These are phyloP conservation scores for Rapana venosa DNA, from an alignment of 2,888 invertebrate species.

Conservation along the genomic window DNA sequence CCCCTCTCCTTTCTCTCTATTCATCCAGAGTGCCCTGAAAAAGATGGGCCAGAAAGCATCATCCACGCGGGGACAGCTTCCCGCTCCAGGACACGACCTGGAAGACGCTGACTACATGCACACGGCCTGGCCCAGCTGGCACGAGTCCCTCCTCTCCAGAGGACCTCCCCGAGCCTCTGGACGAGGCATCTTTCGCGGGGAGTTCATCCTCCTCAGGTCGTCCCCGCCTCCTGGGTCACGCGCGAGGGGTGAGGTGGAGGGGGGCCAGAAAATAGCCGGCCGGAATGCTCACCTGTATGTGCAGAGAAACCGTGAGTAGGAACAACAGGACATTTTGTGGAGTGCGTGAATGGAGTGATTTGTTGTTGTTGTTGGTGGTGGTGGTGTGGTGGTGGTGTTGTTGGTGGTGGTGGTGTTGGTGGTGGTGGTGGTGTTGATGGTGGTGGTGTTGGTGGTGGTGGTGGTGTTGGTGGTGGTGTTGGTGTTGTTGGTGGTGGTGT, in stretches of 20 bases:
- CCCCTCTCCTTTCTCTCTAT: not conserved
- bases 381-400: no score
- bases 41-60: constrained; percentile 52
- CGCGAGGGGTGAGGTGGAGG: constrained; percentile 1
- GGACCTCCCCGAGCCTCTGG: constrained; percentile 37
- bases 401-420: not conserved
- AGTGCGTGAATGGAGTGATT: no score
- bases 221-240: constrained; percentile 43
- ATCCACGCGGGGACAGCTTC: constrained; percentile 4
- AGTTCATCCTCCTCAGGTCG: constrained; percentile 52
- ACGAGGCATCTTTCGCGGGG: constrained; percentile 52
- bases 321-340: not conserved
- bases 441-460: no score
- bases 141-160: constrained; percentile 43
- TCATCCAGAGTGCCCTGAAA: constrained; percentile 41
- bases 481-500: no score
- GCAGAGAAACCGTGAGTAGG: constrained; percentile 53
- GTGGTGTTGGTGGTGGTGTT: no score
- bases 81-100: constrained; percentile 21
- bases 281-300: constrained; percentile 50
- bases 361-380: not conserved
- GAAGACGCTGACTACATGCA: not conserved
- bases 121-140: constrained; percentile 49
- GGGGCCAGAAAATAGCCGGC: constrained; percentile 27
- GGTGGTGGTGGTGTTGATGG: not conserved